These are phyloP conservation scores for Pachycephala philippinensis DNA, from an alignment of 2,113 vertebrate species.

Conservation along the genomic window DNA sequence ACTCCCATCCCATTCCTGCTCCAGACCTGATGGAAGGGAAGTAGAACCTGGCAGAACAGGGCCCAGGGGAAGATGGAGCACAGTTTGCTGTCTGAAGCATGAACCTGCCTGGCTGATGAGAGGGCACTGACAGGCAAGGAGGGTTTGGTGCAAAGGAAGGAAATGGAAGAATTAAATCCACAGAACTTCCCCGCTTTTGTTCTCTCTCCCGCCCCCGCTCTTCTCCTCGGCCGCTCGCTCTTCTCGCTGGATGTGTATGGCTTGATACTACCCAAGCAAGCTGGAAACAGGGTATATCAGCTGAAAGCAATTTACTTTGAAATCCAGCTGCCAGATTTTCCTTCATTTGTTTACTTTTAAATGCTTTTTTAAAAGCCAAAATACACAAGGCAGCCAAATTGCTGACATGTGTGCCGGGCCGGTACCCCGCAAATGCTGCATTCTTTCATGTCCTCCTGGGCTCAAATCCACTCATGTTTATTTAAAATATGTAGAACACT, in stretches of 20 bases:
- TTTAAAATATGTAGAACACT: slow-evolving; percentile 95
- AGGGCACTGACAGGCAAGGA: slow-evolving; percentile 36
- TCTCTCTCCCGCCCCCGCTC: slow-evolving; percentile 25
- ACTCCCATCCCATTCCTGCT: neutral
- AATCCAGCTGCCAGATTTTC: slow-evolving; percentile 93
- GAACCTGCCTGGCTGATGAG: neutral
- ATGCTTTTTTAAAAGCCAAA: slow-evolving; percentile 91
- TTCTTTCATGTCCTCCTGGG: slow-evolving; percentile 92
- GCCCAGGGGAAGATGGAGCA: neutral
- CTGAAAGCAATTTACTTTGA: slow-evolving; percentile 95
- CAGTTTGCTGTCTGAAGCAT: neutral
- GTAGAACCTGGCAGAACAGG: neutral
- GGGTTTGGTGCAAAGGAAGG: slow-evolving; percentile 58
- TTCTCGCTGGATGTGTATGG: slow-evolving; percentile 70
- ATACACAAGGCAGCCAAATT: slow-evolving; percentile 97
- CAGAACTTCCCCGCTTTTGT: slow-evolving; percentile 57
- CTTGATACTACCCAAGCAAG: slow-evolving; percentile 88
- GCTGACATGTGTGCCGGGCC: slow-evolving; percentile 91
- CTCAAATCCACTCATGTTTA: slow-evolving; percentile 87
- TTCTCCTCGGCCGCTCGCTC: slow-evolving; percentile 17
- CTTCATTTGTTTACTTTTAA: slow-evolving; percentile 96
- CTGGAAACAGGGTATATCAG: slow-evolving; percentile 88
- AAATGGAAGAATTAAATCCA: slow-evolving; percentile 50
- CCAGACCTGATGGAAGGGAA: neutral
- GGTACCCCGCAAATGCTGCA: slow-evolving; percentile 82